Percentiles rank a stretch among this genome's conserved stretches.
These are phyloP conservation scores for Odontocerum albicorne DNA, from an alignment of 2,888 invertebrate genomes.

Conservation along the genomic window DNA sequence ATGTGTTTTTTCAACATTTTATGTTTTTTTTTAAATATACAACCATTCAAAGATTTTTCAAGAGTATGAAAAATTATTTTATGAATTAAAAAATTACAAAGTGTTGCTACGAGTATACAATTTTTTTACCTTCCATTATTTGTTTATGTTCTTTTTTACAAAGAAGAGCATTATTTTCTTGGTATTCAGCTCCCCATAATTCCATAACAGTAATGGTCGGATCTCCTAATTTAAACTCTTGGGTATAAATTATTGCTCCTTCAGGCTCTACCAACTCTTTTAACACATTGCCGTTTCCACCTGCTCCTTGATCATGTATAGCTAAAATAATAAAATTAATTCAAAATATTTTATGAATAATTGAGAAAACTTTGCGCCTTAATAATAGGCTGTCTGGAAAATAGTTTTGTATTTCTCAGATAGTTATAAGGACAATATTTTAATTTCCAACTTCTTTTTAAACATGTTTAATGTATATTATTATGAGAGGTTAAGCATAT, in stretches of 20 bases:
- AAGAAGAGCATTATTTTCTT: conserved; percentile 91
- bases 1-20: too few relatives aligned
- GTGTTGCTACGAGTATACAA: not conserved
- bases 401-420: too few relatives aligned
- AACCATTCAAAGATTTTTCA: too few relatives aligned
- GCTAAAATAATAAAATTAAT: conserved; percentile 54
- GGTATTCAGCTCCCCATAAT: conserved; percentile 98
- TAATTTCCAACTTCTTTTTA: too few relatives aligned
- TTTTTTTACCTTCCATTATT: conserved; percentile 60
- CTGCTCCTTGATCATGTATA: conserved; percentile 98
- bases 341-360: not conserved
- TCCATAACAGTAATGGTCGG: conserved; percentile 91
- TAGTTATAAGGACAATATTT: too few relatives aligned
- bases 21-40: too few relatives aligned
- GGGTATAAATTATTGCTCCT: conserved; percentile 88
- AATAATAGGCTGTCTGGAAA: too few relatives aligned
- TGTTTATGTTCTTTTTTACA: conserved; percentile 67
- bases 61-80: too few relatives aligned
- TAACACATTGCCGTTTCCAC: conserved; percentile 96
- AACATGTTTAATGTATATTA: too few relatives aligned
- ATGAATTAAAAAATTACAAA: conserved; percentile 2
- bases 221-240: conserved; percentile 89
- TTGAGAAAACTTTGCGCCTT: too few relatives aligned
- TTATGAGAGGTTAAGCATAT: too few relatives aligned
- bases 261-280: conserved; percentile 95